Percentiles rank a stretch among this genome's conserved stretches.
These are phyloP conservation scores for Cygnus atratus DNA, from an alignment of 2,113 vertebrate genomes.

Conservation along the genomic window DNA sequence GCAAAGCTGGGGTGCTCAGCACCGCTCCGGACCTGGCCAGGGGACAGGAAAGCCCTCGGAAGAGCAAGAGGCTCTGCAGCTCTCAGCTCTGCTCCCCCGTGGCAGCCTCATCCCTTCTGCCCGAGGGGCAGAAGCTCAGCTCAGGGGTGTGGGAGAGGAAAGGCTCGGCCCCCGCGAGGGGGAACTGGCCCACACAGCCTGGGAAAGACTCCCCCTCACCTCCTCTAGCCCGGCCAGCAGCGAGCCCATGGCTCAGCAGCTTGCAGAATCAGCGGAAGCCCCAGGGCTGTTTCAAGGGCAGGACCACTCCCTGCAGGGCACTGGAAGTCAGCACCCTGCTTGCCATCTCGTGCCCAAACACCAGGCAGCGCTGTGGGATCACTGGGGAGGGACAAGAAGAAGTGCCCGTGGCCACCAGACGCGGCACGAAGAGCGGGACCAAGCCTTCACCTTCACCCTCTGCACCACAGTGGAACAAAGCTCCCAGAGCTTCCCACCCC, in stretches of 20 bases:
- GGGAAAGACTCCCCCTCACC: neutral
- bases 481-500: neutral
- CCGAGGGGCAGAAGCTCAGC: neutral
- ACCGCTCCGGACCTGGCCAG: accelerated
- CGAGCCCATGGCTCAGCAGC: neutral
- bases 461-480: neutral
- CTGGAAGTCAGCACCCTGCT: neutral
- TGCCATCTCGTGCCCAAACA: neutral
- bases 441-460: neutral
- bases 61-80: neutral
- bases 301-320: neutral
- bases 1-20: neutral
- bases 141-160: neutral
- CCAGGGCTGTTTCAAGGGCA: neutral
- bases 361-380: neutral
- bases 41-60: neutral
- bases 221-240: neutral
- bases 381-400: neutral
- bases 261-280: neutral
- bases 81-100: neutral
- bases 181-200: neutral
- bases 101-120: neutral
- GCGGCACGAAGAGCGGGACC: neutral
- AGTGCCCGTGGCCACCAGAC: neutral
- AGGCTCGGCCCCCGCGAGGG: neutral